A percentile compares a stretch with the other conserved stretches of the same genome.
These are phyloP conservation scores for Buathra laborator DNA, from an alignment of 2,888 invertebrate species.

Conservation along the genomic window DNA sequence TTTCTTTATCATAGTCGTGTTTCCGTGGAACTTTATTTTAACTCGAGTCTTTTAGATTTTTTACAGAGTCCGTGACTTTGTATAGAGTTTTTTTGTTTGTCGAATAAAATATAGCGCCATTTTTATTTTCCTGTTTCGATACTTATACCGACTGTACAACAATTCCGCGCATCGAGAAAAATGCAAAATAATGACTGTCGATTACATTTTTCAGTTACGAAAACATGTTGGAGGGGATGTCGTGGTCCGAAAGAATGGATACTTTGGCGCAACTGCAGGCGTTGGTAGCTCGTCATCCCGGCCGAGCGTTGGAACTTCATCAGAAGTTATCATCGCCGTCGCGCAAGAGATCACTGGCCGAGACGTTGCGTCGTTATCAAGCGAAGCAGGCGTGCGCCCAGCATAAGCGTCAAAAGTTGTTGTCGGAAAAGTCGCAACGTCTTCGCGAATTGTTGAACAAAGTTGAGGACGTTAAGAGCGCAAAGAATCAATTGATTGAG, in stretches of 20 bases:
- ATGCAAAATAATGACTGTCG: neutral
- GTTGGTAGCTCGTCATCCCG: constrained; percentile 95
- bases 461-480: constrained; percentile 93
- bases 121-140: neutral
- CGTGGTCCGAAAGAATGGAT: constrained; percentile 95
- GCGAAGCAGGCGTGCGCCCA: constrained; percentile 97
- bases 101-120: neutral
- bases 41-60: neutral
- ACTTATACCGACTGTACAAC: neutral
- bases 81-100: no score
- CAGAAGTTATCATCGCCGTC: constrained; percentile 97
- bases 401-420: constrained; percentile 92
- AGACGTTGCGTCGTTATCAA: constrained; percentile 92
- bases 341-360: constrained; percentile 93
- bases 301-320: constrained; percentile 96
- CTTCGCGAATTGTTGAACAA: constrained; percentile 94
- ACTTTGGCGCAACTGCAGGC: constrained; percentile 92
- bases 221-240: constrained; percentile 87
- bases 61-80: neutral
- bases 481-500: constrained; percentile 94
- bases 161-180: neutral
- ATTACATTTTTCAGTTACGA: constrained; percentile 77
- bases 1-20: neutral
- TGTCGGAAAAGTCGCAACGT: constrained; percentile 94
- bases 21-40: neutral